Evolutionary conservation across 2,888 invertebrate genomes (phyloP), one percentile per base, ranked within the genome.

Genomic region (Helobdella robusta): DNA sequence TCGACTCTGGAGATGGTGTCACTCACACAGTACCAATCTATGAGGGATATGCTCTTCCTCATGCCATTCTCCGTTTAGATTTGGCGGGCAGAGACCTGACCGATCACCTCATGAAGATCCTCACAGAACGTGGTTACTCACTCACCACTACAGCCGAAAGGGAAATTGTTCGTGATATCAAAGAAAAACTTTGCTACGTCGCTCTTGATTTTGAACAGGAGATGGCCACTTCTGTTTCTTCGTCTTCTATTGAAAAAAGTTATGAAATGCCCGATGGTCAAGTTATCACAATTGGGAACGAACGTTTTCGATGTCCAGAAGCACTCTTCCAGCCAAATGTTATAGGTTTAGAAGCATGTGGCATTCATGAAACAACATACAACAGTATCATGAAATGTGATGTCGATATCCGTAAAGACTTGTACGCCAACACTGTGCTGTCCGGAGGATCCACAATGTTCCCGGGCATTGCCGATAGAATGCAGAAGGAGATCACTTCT

Each of bases 401-500:
- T 68, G 74, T 75, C 35, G 77, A 77, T 70, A 77, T 78, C 70
- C 72, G 77, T 69, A 77, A 75, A 70, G 77, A 77, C 71, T 71
- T 78, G 73, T 77, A 77, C 66, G 91, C 77, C 68, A 81, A 81
- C 75, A 79, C 88, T 73, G 90, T 91, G 80, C 84, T 91, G 75
- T 90, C 90, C 71, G 91, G 91, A 72, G 91, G 91, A 76, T 90
- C 90, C 83, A 91, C 92, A 81, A 93, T 93, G 92, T 93, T 89
- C 83, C 92, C 91, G 70, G 88, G 93, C 84, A 92, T 93, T 81
- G 92, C 92, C 74, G 93, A 93, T 83, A 86, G 93, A 75, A 92
- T 93, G 92, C 92, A 93, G 83, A 93, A 92, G 83, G 93, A 93
- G 84, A 91, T 92, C 84, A 91, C 90, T 70, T 87, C 90, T 67